Evolutionary conservation across 2,888 invertebrate species (phyloP), one percentile per base, ranked within the genome.

Genomic region (Ernsta delagoae): DNA sequence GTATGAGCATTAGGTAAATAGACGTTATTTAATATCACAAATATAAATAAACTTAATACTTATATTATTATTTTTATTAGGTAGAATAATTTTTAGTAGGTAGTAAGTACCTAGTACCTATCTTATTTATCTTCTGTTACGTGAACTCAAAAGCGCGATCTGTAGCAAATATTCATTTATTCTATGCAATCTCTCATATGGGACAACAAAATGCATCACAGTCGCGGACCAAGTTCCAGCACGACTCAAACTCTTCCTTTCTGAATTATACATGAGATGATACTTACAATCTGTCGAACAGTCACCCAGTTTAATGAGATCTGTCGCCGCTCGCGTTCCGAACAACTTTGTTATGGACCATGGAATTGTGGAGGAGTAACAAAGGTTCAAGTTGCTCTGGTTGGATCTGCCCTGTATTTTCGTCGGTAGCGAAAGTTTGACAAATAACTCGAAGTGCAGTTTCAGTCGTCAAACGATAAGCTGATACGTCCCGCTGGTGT

Each of bases 181-280:
- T 83, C 87, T 76, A 75, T 81, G 83, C 85, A 82, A 77, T 79
- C 76, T 79, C 78, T 83, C 83, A 85, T 82, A 82, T 79, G 79
- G 78, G 78, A 80, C 83, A 83, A 82, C 83, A 79, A 78, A 82
- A 83, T 87, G 87, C 87, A 87, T 87, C 87, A 84, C 77, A 75
- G 75, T 77, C 75, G 73, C 80, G 83, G 77, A 79, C 56, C 60
- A 65, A 63, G 62, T 57, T 81, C 74, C 74, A 71, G 76, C 81
- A 77, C 79, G 85, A 85, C 86, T 80, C 83, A 80, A 85, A 84
- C 82, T 83, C 80, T 77, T 82, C 80, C 78, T 82, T 79, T 79
- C 82, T 90, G 89, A 89, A 90, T 89, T 88, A 90, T 80, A 88
- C 89, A 90, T 90, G 88, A 60, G 60, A 60, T 60, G 60, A 60